Conservation (phyloP, 2,113 vertebrate species). For the Psephotus haematonotus region DNA sequence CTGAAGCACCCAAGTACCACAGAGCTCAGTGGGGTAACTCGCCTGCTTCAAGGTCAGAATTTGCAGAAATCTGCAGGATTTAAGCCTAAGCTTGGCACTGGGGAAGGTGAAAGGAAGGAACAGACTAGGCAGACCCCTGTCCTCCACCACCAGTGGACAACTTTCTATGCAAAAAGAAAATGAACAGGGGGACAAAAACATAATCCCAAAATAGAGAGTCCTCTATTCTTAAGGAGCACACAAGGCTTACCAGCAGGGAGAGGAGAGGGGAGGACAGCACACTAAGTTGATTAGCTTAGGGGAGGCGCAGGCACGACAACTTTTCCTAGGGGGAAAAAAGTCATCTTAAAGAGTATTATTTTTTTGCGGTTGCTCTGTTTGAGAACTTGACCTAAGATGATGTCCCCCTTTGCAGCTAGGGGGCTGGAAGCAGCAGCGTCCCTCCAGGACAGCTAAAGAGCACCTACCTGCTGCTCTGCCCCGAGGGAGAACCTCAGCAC, state of each 20-base stretch:
- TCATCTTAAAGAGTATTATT: background rate
- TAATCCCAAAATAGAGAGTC: background rate
- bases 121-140: conserved; percentile 1
- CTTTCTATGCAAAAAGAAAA: background rate
- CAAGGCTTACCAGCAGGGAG: background rate
- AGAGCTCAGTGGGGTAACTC: background rate
- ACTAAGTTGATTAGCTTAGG: background rate
- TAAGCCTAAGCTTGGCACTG: conserved; percentile 29
- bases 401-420: background rate
- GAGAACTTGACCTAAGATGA: conserved; percentile 20
- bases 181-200: fast-evolving
- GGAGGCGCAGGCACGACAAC: background rate
- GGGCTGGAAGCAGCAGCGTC: background rate
- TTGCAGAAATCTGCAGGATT: conserved; percentile 13
- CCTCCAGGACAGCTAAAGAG: conserved; percentile 18
- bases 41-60: background rate
- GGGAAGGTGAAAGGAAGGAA: conserved; percentile 46
- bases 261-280: background rate
- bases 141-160: background rate
- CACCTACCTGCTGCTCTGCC: background rate
- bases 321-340: background rate
- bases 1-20: conserved; percentile 12
- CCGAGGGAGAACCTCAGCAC: conserved; percentile 11
- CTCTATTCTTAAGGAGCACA: background rate
- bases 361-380: background rate